Conservation (phyloP, 2,797 vertebrate species). For the Schizopygopsis pylzovi region DNA sequence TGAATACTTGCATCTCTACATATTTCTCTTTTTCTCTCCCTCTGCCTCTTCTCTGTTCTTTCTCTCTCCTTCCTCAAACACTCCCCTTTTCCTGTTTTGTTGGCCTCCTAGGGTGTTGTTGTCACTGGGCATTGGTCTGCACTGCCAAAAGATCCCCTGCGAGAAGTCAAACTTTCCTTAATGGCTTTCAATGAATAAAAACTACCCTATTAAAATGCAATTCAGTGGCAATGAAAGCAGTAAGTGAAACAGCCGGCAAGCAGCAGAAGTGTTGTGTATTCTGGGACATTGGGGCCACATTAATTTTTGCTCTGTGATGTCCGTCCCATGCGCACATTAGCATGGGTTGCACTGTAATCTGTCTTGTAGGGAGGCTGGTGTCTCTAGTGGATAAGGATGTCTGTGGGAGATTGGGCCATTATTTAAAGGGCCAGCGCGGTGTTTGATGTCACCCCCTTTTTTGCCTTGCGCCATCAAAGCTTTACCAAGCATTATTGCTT, state of each 20-base stretch:
- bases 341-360: constrained; percentile 82
- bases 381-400: constrained; percentile 78
- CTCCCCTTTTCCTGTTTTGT: constrained; percentile 34
- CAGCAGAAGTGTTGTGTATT: constrained; percentile 80
- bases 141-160: constrained; percentile 73
- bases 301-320: constrained; percentile 82
- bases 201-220: constrained; percentile 88
- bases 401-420: constrained; percentile 71
- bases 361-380: constrained; percentile 78
- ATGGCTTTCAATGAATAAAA: constrained; percentile 84
- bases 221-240: constrained; percentile 85
- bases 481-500: constrained; percentile 48
- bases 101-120: constrained; percentile 60
- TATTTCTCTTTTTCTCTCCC: constrained; percentile 5
- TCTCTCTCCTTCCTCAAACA: constrained; percentile 11
- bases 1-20: constrained; percentile 5
- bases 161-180: constrained; percentile 84
- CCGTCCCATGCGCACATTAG: constrained; percentile 86
- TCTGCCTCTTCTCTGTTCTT: constrained; percentile 22
- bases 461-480: constrained; percentile 41
- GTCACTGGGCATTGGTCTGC: constrained; percentile 72
- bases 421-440: constrained; percentile 72
- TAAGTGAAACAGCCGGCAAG: constrained; percentile 81
- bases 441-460: constrained; percentile 57
- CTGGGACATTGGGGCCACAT: constrained; percentile 83